phyloP scores from a whole-genome alignment of 2,888 invertebrate genomes.

The Lamproptera curius region DNA sequence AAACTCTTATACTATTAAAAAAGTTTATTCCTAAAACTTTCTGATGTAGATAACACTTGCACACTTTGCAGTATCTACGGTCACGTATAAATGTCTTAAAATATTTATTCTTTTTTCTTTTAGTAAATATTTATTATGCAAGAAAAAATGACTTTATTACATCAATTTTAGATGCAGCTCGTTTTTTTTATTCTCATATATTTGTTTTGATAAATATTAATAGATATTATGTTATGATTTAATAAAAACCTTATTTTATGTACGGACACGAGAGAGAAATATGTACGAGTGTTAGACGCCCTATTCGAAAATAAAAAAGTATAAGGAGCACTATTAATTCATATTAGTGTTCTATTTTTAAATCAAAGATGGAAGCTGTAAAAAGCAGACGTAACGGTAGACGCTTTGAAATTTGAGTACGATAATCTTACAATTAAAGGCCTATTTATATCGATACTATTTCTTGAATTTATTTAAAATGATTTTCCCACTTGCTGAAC shows the following conservation, averaged over 20 bases:
- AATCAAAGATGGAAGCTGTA: constrained; percentile 29
- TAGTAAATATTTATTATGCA: not conserved
- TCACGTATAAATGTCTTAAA: no score
- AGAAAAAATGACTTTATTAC: not conserved
- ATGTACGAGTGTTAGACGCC: no score
- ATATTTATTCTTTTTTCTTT: no score
- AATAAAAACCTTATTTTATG: not conserved
- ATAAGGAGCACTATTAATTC: constrained; percentile 55
- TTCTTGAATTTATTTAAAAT: no score
- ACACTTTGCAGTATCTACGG: no score
- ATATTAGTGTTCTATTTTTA: constrained; percentile 63
- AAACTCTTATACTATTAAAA: no score
- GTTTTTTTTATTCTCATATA: not conserved
- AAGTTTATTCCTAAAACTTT: no score
- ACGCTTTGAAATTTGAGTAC: constrained; percentile 58
- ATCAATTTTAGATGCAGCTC: not conserved
- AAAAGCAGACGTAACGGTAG: constrained; percentile 35
- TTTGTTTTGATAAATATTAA: not conserved
- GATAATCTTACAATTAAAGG: constrained; percentile 27
- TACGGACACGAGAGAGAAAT: no score
- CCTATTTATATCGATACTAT: no score
- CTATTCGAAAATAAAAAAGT: constrained; percentile 35
- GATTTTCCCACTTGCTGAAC: no score
- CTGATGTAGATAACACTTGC: no score
- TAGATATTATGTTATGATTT: not conserved